Base-by-base conservation (phyloP, 2,888 invertebrate genomes). In the Pammene fasciana region DNA sequence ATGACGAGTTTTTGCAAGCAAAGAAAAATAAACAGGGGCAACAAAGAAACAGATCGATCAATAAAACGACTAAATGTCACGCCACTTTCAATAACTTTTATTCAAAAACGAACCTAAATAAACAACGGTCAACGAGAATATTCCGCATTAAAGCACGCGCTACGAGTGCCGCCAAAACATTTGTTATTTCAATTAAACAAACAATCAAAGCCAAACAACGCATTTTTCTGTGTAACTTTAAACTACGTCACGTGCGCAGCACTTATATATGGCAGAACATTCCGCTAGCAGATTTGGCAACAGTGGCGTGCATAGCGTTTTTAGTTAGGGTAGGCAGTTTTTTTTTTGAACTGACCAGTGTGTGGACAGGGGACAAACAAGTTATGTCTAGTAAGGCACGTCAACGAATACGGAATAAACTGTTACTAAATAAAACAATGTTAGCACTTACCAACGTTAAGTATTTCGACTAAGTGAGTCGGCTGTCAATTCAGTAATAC, bases 51-150 rank as follows among this genome's bases (percentile, higher is more conserved):
- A 36, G 9, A 16, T 45, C 26, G 10, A 43, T 26, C 26, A 45
- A 11, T 62, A 52, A 62, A 52, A 52, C 41, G 41, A 62, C 41
- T 52, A n/a, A 41, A 41, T 41, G 38, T 41, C n/a, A 62, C 26
- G 18, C 41, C 62, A 13, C 41, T 18, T 18, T 62, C 45, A 45
- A 14, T 36, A 16, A 60, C 16, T 14, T 60, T 62, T 62, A 62
- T 62, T 62, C 50, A 41, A 62, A 50, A 62, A 50, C 50, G 26
- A 41, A 62, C 50, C 50, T 52, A 52, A 62, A 62, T 62, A 62
- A 62, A 62, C 18, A 41, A n/a, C 50, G 41, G 41, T 41, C 16
- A 62, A 62, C 50, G n/a, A 52, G 38, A 41, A 52, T 50, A 50
- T 62, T 41, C 38, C 61, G 10, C 10, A 52, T 18, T n/a, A 50